phyloP scores from a whole-genome alignment of 2,113 vertebrate species.

The Clarias batrachus region DNA sequence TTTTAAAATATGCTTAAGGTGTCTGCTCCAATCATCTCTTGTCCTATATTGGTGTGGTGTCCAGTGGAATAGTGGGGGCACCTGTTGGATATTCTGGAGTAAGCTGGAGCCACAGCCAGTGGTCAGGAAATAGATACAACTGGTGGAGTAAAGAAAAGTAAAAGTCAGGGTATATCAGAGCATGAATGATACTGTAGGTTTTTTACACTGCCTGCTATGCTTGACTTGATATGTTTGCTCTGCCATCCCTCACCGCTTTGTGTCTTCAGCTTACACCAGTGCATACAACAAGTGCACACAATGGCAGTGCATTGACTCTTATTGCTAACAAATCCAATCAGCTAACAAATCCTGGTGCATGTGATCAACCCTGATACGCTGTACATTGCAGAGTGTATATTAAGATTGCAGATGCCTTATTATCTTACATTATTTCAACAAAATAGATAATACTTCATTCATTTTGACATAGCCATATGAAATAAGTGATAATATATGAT shows the following conservation, averaged over 20 bases:
- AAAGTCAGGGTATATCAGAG: background rate
- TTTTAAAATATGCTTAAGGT: background rate
- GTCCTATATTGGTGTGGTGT: constrained; percentile 12
- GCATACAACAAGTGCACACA: constrained; percentile 18
- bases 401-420: background rate
- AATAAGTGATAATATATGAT: background rate
- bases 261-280: constrained; percentile 40
- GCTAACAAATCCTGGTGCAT: constrained; percentile 69
- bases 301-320: background rate
- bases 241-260: constrained; percentile 46
- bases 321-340: constrained; percentile 45
- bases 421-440: background rate
- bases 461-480: background rate
- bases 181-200: background rate
- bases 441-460: background rate
- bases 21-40: constrained; percentile 17
- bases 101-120: constrained; percentile 35
- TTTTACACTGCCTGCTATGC: constrained; percentile 1
- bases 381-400: constrained; percentile 50
- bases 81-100: constrained; percentile 34
- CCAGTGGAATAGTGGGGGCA: background rate
- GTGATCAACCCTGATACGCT: constrained; percentile 60
- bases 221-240: background rate
- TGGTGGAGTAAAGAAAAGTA: constrained; percentile 8
- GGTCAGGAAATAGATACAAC: background rate